phyloP scores from a whole-genome alignment of 2,888 invertebrate genomes.

The Xylophagus ater region DNA sequence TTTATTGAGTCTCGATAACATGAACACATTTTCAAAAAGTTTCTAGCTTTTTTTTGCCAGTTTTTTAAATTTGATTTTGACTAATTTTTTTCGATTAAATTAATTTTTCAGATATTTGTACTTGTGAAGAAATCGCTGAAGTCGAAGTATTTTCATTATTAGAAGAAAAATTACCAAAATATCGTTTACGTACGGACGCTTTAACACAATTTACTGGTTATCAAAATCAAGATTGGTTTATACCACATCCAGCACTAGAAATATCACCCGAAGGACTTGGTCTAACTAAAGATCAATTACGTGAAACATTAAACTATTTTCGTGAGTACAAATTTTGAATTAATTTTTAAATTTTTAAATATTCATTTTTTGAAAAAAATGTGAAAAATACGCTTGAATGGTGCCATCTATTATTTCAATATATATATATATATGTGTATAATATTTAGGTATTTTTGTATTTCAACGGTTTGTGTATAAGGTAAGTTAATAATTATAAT shows the following conservation, averaged over 20 bases:
- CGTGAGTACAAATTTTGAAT: conserved; percentile 57
- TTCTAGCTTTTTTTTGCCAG: too few species aligned
- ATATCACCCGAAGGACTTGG: conserved; percentile 62
- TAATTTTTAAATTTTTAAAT: too few species aligned
- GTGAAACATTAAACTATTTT: conserved; percentile 94
- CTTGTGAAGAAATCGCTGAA: conserved; percentile 84
- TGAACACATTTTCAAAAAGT: too few species aligned
- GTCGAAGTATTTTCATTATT: conserved; percentile 91
- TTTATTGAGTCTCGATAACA: too few species aligned
- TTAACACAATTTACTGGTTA: conserved; percentile 83
- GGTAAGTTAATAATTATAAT: too few species aligned
- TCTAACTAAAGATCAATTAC: conserved; percentile 86
- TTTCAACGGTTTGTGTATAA: too few species aligned
- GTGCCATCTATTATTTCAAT: too few species aligned
- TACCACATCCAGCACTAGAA: conserved; percentile 76
- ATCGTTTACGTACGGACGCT: conserved; percentile 86
- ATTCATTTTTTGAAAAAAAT: too few species aligned
- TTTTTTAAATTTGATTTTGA: too few species aligned
- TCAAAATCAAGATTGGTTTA: conserved; percentile 66
- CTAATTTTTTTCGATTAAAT: background rate
- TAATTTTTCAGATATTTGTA: conserved; percentile 72
- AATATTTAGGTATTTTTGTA: too few species aligned
- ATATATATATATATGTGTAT: too few species aligned
- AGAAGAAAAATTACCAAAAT: conserved; percentile 90
- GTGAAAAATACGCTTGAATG: too few species aligned